Base-by-base conservation (phyloP, 2,888 invertebrate genomes). In the Odiellus spinosus region DNA sequence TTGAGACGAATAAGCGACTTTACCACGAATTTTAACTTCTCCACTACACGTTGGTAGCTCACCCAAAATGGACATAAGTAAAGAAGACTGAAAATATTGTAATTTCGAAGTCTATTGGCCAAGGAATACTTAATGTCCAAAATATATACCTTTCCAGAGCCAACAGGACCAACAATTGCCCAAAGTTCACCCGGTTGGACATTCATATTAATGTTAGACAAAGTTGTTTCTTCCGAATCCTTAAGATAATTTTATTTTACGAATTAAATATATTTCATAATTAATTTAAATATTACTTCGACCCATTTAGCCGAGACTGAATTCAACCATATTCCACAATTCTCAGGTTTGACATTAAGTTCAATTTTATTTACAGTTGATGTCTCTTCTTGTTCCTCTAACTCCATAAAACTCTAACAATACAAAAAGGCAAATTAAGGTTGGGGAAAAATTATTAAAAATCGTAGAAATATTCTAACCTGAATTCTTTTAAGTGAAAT, bases 151-250 rank as follows among this genome's bases (percentile, higher is more conserved):
- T 85, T 91, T 60, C 90, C 91, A 32, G 83, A 73, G 8, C 90
- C 91, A 12, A 90, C 88, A 0, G 86, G 78, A 10, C 90, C 90
- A 49, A 90, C 80, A 15, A 91, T 72, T 2, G 82, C 85, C 55
- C 82, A 76, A 44, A 76, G 67, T 44, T 69, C 62, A 2, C 69
- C 68, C 5, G 61, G 55, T 26, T 58, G 56, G 2, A 67, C 65
- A 3, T 53, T 53, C 10, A 67, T 57, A n/a, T 58, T 61, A 21
- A 70, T 59, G 41, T 67, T 52, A 8, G 47, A 40, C n/a, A 58
- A 40, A 6, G 54, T 49, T 17, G 51, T 34, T 32, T 56, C 52
- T 8, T 47, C 50, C 3, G 48, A 45, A 45, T 54, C 40, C 40
- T 34, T 6, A 48, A 50, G 42, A 40, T 17, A 8, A 6, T 26